Evolutionary conservation across 2,797 vertebrate species (phyloP).

Genomic region (Monodelphis domestica): DNA sequence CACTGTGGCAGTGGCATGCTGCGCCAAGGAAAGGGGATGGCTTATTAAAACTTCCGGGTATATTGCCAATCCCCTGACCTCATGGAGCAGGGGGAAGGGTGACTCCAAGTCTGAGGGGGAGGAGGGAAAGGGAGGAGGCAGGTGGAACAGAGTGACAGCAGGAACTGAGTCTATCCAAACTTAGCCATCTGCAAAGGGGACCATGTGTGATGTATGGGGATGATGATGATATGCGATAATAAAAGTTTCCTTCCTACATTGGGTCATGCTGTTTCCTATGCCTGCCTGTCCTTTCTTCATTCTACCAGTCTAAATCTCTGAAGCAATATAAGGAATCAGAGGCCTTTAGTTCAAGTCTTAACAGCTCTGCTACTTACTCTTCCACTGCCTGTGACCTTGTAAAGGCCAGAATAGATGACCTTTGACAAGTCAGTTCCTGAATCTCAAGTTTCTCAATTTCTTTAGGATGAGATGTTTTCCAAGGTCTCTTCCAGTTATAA

Average conservation of each 20-base stretch:
- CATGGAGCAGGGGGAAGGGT: slow-evolving; percentile 28
- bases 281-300: background rate
- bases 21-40: slow-evolving; percentile 66
- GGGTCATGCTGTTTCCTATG: slow-evolving; percentile 18
- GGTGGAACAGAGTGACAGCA: slow-evolving; percentile 3
- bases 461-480: background rate
- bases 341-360: background rate
- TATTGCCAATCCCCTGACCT: slow-evolving; percentile 55
- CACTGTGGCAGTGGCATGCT: slow-evolving; percentile 62
- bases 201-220: background rate
- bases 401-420: background rate
- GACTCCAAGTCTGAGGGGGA: slow-evolving; percentile 35
- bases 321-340: background rate
- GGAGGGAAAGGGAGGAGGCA: slow-evolving; percentile 19
- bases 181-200: slow-evolving; percentile 28
- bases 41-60: slow-evolving; percentile 71
- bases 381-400: no score
- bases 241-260: background rate
- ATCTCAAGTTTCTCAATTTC: background rate
- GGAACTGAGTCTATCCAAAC: slow-evolving; percentile 41
- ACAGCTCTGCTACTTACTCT: background rate
- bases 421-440: background rate
- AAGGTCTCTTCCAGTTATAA: background rate
- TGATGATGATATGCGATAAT: background rate
- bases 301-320: background rate